Evolutionary conservation across 2,113 vertebrate genomes (phyloP).

Genomic region (Semicossyphus pulcher): DNA sequence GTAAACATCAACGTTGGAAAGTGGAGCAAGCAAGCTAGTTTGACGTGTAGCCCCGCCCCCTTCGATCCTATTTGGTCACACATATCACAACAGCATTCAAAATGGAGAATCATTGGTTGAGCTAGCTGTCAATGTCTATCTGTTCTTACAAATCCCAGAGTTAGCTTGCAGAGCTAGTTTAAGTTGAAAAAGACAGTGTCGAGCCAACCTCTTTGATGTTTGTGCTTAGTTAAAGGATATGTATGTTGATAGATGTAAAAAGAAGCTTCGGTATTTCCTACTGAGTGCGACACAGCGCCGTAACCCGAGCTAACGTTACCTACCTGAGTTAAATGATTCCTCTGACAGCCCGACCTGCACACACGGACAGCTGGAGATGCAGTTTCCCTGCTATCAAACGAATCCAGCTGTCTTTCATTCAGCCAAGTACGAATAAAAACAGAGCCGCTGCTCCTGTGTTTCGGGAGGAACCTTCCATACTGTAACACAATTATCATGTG

Average conservation of each 20-base stretch:
- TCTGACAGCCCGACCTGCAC: conserved; percentile 67
- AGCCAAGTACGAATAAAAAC: neutral
- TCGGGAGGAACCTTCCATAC: conserved; percentile 19
- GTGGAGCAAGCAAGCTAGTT: conserved; percentile 62
- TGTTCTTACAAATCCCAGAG: conserved; percentile 19
- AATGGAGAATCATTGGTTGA: conserved; percentile 39
- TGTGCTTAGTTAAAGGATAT: accelerated
- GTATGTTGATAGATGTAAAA: neutral
- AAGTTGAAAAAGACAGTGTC: conserved; percentile 11
- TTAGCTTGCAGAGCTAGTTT: conserved; percentile 56
- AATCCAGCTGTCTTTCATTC: conserved; percentile 31
- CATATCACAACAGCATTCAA: neutral
- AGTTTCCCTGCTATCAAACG: conserved; percentile 5
- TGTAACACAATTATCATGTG: conserved; percentile 33
- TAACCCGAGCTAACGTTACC: conserved; percentile 37
- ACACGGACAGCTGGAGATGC: conserved; percentile 45
- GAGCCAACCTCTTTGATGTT: accelerated
- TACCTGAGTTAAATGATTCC: conserved; percentile 80
- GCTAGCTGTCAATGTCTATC: conserved; percentile 6
- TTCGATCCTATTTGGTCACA: conserved; percentile 33
- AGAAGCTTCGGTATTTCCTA: neutral
- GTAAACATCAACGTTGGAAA: conserved; percentile 66
- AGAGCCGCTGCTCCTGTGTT: conserved; percentile 4
- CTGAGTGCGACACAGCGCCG: neutral
- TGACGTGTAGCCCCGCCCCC: conserved; percentile 60